Evolutionary conservation across 2,888 invertebrate species (phyloP).

Genomic region (Beris morrisii): DNA sequence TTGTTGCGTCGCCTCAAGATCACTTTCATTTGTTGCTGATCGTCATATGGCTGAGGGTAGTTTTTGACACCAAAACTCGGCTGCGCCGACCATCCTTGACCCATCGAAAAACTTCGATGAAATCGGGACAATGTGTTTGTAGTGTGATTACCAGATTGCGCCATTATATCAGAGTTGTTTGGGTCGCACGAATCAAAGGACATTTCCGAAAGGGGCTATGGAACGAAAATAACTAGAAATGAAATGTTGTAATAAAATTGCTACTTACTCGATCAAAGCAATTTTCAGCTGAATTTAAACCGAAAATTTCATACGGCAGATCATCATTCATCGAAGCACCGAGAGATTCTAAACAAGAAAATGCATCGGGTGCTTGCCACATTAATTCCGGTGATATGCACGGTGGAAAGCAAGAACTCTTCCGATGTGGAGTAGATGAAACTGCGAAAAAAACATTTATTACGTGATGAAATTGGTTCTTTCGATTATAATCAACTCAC

Average conservation of each 20-base stretch:
- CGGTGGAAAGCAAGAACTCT: conserved; percentile 49
- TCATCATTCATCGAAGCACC: conserved; percentile 53
- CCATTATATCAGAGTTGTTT: conserved; percentile 51
- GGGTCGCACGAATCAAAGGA: conserved; percentile 56
- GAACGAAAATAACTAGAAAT: neutral
- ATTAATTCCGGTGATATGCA: conserved; percentile 52
- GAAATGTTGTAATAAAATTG: neutral
- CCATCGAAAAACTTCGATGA: conserved; percentile 87
- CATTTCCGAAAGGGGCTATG: conserved; percentile 55
- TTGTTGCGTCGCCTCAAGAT: conserved; percentile 68
- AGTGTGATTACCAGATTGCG: conserved; percentile 44
- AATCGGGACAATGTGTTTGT: conserved; percentile 58
- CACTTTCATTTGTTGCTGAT: conserved; percentile 49
- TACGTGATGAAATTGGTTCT: no score
- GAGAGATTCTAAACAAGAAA: conserved; percentile 54
- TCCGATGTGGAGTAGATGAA: conserved; percentile 49
- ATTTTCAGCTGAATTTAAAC: conserved; percentile 50
- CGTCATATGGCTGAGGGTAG: conserved; percentile 39
- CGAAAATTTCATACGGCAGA: conserved; percentile 55
- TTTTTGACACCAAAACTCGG: conserved; percentile 22
- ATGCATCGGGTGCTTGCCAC: conserved; percentile 55
- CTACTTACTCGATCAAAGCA: conserved; percentile 53
- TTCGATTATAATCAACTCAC: conserved; percentile 11
- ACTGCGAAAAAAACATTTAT: conserved; percentile 3
- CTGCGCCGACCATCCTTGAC: conserved; percentile 59